Evolutionary conservation across 2,113 vertebrate species (phyloP).

Genomic region (Passer domesticus): DNA sequence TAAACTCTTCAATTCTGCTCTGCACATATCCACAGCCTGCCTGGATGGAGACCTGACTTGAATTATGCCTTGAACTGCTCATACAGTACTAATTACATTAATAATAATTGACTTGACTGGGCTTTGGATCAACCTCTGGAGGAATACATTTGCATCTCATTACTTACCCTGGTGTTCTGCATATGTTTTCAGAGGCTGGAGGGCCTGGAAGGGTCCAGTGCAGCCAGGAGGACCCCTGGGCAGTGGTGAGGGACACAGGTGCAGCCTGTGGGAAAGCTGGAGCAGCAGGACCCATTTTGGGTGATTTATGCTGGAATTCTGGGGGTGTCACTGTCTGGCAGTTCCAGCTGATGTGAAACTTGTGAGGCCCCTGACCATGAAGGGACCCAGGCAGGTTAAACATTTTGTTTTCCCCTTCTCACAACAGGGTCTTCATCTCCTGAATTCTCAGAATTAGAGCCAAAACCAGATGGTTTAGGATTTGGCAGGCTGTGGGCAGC

Average conservation of each 20-base stretch:
- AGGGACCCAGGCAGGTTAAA: neutral
- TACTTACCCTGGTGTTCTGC: neutral
- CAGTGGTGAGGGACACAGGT: neutral
- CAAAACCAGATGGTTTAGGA: neutral
- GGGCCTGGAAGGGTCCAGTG: fast-evolving
- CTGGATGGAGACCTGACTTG: constrained; percentile 1
- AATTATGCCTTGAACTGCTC: constrained; percentile 37
- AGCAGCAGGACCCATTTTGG: fast-evolving
- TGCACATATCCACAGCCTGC: neutral
- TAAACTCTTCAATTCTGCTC: neutral
- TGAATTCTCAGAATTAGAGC: neutral
- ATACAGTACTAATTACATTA: constrained; percentile 53
- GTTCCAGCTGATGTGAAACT: neutral
- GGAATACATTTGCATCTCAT: constrained; percentile 59
- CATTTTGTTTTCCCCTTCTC: neutral
- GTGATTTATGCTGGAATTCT: neutral
- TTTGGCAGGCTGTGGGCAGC: neutral
- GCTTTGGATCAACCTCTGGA: constrained; percentile 41
- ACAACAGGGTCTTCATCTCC: neutral
- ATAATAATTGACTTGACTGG: constrained; percentile 59
- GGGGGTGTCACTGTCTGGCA: neutral
- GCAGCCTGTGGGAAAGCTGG: neutral
- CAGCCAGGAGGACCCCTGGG: fast-evolving
- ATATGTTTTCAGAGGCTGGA: neutral
- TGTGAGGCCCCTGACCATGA: neutral